Conservation (phyloP, 2,888 invertebrate genomes). For the Leucania comma region DNA sequence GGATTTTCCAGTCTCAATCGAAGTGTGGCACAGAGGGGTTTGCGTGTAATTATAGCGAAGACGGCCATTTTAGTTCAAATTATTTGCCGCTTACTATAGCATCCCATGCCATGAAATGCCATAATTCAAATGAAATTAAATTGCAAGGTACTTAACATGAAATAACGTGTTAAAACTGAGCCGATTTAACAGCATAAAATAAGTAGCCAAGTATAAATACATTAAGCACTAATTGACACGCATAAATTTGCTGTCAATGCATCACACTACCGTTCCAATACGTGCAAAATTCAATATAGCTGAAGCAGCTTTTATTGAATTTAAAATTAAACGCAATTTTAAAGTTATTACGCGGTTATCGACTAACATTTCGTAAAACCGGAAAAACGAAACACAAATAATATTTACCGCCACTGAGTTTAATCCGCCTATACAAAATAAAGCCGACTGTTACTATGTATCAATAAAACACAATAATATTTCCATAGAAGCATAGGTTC, state of each 20-base stretch:
- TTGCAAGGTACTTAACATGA: too few relatives aligned
- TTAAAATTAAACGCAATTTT: constrained; percentile 31
- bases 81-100: too few relatives aligned
- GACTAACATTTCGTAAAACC: constrained; percentile 21
- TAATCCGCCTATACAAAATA: constrained; percentile 27
- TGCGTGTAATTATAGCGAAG: too few relatives aligned
- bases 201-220: constrained; percentile 1
- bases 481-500: constrained; percentile 40
- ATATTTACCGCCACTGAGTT: constrained; percentile 22
- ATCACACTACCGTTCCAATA: constrained; percentile 9
- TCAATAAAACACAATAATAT: constrained; percentile 55
- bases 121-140: too few relatives aligned
- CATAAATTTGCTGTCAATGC: constrained; percentile 34
- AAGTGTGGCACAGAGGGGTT: too few relatives aligned
- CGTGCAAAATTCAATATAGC: constrained; percentile 10
- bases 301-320: constrained; percentile 33
- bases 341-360: constrained; percentile 11
- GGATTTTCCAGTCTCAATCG: too few relatives aligned
- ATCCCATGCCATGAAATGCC: too few relatives aligned
- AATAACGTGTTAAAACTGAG: constrained; percentile 7
- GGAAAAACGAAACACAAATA: constrained; percentile 27
- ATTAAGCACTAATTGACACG: constrained; percentile 29
- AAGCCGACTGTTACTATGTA: constrained; percentile 28
- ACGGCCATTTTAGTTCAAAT: too few relatives aligned
- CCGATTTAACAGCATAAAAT: constrained; percentile 3